These are phyloP conservation scores for Anseranas semipalmata DNA, from an alignment of 2,113 vertebrate genomes.

Conservation along the genomic window DNA sequence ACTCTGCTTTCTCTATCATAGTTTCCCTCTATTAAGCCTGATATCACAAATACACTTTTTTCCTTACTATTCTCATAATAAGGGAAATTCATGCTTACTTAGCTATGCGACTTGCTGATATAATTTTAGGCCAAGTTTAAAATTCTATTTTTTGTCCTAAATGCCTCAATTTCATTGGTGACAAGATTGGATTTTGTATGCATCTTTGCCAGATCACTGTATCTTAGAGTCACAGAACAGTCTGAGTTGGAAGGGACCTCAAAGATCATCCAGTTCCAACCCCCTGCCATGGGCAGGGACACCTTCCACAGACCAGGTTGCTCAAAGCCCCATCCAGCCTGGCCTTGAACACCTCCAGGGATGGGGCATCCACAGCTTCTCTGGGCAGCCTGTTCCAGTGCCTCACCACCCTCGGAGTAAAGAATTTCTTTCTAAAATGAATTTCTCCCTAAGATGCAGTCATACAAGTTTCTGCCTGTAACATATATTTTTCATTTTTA, in stretches of 20 bases:
- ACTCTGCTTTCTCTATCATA: neutral
- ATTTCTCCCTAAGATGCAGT: neutral
- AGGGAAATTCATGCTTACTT: neutral
- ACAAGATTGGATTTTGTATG: neutral
- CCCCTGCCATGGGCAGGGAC: neutral
- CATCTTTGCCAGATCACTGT: neutral
- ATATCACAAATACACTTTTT: neutral
- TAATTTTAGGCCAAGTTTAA: neutral
- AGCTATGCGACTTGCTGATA: neutral
- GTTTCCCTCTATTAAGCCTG: neutral
- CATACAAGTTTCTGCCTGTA: neutral
- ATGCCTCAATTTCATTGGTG: neutral
- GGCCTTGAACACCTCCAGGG: neutral
- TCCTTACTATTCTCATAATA: neutral
- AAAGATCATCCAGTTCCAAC: neutral
- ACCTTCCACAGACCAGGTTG: neutral
- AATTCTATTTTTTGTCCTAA: neutral
- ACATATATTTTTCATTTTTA: neutral
- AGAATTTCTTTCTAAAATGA: neutral
- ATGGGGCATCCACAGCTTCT: neutral
- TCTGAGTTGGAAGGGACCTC: neutral
- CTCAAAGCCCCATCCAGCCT: neutral
- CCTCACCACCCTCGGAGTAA: neutral
- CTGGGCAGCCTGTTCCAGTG: neutral
- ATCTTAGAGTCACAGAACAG: neutral